Evolutionary conservation across 2,797 vertebrate genomes (phyloP).

Genomic region (Microctenopoma steveboyesi): DNA sequence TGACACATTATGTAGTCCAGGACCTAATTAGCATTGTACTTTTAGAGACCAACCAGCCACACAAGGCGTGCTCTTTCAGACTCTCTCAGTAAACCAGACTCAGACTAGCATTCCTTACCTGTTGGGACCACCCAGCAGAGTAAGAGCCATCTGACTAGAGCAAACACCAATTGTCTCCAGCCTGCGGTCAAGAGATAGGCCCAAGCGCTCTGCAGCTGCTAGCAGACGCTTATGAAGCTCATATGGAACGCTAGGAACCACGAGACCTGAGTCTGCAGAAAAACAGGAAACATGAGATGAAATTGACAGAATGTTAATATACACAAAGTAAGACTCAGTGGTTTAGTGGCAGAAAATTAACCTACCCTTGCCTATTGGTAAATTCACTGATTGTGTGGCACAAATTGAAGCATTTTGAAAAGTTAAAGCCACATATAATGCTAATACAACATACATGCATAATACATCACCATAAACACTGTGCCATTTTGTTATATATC

Average conservation of each 20-base stretch:
- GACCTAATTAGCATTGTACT: not conserved
- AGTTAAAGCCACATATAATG: not conserved
- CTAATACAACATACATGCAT: not conserved
- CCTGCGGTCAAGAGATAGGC: slow-evolving; percentile 88
- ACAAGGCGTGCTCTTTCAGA: not conserved
- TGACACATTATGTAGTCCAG: not conserved
- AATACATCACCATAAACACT: not conserved
- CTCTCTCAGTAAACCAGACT: not conserved
- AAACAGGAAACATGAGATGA: not conserved
- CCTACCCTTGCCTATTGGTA: not conserved
- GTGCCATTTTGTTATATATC: slow-evolving; percentile 19
- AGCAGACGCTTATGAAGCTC: slow-evolving; percentile 90
- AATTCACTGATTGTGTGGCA: not conserved
- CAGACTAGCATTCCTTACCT: slow-evolving; percentile 78
- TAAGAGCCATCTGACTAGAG: slow-evolving; percentile 93
- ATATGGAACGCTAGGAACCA: slow-evolving; percentile 91
- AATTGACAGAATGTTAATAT: not conserved
- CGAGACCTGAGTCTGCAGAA: slow-evolving; percentile 83
- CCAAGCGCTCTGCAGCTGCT: slow-evolving; percentile 87
- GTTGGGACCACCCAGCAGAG: slow-evolving; percentile 93
- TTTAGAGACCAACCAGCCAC: not conserved
- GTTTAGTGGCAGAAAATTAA: no score
- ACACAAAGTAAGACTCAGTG: not conserved
- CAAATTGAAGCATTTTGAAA: not conserved
- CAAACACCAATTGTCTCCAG: slow-evolving; percentile 92